phyloP scores from a whole-genome alignment of 1,140 invertebrate species.

The Diorhabda carinulata region DNA sequence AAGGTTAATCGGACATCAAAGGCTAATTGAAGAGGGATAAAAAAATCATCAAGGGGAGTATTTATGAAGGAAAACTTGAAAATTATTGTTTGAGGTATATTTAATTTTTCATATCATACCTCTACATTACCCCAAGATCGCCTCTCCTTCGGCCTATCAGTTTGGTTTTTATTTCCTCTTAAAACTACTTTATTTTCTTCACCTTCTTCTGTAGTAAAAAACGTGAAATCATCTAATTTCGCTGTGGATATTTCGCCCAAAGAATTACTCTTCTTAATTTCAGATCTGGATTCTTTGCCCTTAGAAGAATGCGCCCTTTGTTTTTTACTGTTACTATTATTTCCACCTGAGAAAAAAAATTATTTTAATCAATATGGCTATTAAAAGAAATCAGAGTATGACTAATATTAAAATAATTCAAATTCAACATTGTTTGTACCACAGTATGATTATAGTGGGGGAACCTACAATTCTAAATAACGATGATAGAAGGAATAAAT shows the following conservation, averaged over 20 bases:
- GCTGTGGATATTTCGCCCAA: slow-evolving; percentile 68
- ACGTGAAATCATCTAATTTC: slow-evolving; percentile 59
- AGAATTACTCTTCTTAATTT: slow-evolving; percentile 61
- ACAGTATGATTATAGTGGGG: too few relatives aligned
- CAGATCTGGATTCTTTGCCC: slow-evolving; percentile 32
- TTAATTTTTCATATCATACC: slow-evolving; percentile 38
- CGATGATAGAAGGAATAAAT: too few relatives aligned
- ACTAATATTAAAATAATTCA: too few relatives aligned
- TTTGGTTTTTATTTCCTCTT: slow-evolving; percentile 33
- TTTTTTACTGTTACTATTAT: slow-evolving; percentile 26
- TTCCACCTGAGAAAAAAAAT: not conserved
- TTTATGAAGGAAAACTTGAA: too few relatives aligned
- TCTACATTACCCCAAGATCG: slow-evolving; percentile 63
- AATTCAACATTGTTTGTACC: too few relatives aligned
- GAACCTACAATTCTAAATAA: too few relatives aligned
- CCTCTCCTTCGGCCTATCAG: slow-evolving; percentile 51
- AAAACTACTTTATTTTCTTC: slow-evolving; percentile 35
- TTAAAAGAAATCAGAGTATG: too few relatives aligned
- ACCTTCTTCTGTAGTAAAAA: slow-evolving; percentile 25
- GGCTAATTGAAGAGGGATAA: too few relatives aligned
- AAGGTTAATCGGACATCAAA: too few relatives aligned
- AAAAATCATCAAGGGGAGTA: too few relatives aligned
- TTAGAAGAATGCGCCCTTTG: slow-evolving; percentile 27
- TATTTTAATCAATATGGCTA: too few relatives aligned
- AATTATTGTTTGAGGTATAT: too few relatives aligned